phyloP scores from a whole-genome alignment of 2,797 vertebrate species.

The Zalophus californianus region DNA sequence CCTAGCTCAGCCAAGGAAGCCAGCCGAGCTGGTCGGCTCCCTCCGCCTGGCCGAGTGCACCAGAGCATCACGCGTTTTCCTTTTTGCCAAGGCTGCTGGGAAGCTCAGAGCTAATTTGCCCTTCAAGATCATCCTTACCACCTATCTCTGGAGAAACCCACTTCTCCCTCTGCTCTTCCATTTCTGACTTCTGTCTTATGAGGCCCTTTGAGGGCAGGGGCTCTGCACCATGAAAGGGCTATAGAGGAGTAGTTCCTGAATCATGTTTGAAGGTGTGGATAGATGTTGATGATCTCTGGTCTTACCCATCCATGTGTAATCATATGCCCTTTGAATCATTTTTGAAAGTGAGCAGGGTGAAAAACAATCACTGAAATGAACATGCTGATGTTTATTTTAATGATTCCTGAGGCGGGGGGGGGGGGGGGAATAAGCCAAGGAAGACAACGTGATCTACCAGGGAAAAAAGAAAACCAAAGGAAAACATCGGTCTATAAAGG shows the following conservation, averaged over 20 bases:
- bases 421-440: background rate
- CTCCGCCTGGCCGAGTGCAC: accelerated
- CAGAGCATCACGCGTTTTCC: background rate
- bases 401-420: background rate
- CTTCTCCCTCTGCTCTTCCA: background rate
- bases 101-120: background rate
- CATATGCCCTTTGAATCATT: background rate
- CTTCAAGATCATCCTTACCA: background rate
- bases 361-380: background rate
- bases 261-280: background rate
- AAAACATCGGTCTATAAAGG: background rate
- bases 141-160: background rate
- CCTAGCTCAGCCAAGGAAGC: background rate
- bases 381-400: background rate
- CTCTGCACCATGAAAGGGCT: background rate
- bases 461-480: too few relatives aligned
- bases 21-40: too few relatives aligned
- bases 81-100: background rate
- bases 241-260: background rate
- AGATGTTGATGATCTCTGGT: background rate
- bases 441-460: background rate
- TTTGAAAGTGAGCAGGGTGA: background rate
- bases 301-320: background rate
- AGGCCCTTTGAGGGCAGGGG: background rate
- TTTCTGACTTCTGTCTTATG: background rate